Conservation (phyloP, 2,888 invertebrate genomes). For the Hermaeophaga mercurialis region DNA sequence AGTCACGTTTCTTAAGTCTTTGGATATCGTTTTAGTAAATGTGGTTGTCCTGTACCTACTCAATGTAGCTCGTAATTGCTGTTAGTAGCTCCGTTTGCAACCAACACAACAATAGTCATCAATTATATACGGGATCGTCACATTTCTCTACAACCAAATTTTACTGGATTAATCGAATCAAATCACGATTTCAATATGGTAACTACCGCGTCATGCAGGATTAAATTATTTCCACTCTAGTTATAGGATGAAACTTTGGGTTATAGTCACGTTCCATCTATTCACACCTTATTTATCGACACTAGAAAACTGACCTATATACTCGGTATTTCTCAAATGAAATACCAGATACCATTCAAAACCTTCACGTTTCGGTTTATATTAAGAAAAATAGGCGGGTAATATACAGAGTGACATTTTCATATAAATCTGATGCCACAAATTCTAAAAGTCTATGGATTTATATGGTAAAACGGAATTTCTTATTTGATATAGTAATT, state of each 20-base stretch:
- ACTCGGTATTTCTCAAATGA: conserved; percentile 25
- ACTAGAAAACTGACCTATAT: conserved; percentile 28
- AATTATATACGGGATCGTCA: conserved; percentile 8
- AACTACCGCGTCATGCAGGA: conserved; percentile 30
- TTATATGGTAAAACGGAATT: too few relatives aligned
- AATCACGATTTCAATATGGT: conserved; percentile 35
- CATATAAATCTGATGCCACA: too few relatives aligned
- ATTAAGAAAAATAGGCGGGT: too few relatives aligned
- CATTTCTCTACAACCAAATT: conserved; percentile 18
- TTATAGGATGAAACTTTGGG: conserved; percentile 27
- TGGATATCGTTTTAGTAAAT: too few relatives aligned
- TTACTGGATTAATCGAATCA: conserved; percentile 31
- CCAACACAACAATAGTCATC: neutral
- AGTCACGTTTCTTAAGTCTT: too few relatives aligned
- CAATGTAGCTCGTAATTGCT: neutral
- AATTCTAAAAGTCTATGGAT: too few relatives aligned
- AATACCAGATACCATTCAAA: conserved; percentile 17
- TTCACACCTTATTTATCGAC: conserved; percentile 39
- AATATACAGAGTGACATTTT: too few relatives aligned
- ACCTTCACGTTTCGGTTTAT: too few relatives aligned
- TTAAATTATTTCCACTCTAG: conserved; percentile 32
- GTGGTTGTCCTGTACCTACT: too few relatives aligned
- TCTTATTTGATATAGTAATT: too few relatives aligned
- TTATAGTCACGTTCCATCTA: conserved; percentile 39
- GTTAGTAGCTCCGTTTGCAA: conserved; percentile 4